These are phyloP conservation scores for Drosophila simulans DNA, from an alignment of 1,140 invertebrate genomes.

Conservation along the genomic window DNA sequence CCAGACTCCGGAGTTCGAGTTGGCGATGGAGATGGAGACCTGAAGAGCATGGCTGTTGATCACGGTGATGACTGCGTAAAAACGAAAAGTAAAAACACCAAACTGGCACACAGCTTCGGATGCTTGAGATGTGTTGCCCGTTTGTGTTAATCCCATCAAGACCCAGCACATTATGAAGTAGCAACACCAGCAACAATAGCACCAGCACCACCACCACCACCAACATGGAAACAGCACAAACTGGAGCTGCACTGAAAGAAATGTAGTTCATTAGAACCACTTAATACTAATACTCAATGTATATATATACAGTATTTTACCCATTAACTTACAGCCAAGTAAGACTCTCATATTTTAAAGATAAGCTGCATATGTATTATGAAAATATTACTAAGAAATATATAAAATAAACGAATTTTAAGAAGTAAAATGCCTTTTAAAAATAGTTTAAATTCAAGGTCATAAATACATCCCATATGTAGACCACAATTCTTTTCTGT, in stretches of 20 bases:
- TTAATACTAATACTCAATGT: too few species aligned
- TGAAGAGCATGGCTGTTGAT: constrained; percentile 68
- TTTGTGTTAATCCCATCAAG: constrained; percentile 82
- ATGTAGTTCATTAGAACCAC: not conserved
- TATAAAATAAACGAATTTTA: not conserved
- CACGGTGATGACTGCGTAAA: constrained; percentile 77
- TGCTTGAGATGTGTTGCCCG: constrained; percentile 81
- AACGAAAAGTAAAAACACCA: constrained; percentile 70
- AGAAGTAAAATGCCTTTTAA: not conserved
- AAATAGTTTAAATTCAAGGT: too few species aligned
- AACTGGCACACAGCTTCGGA: constrained; percentile 78
- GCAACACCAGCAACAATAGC: constrained; percentile 62
- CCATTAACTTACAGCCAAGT: too few species aligned
- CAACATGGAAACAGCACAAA: constrained; percentile 52
- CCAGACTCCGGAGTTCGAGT: constrained; percentile 29
- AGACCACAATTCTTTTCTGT: not conserved
- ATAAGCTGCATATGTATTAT: too few species aligned
- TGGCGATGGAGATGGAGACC: constrained; percentile 28
- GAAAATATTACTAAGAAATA: too few species aligned
- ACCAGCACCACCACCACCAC: constrained; percentile 32
- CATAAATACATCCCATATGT: too few species aligned
- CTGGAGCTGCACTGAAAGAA: constrained; percentile 52
- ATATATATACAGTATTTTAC: too few species aligned
- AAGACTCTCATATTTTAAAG: too few species aligned
- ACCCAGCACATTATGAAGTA: constrained; percentile 76